These are phyloP conservation scores for Urocitellus parryii DNA, from an alignment of 2,113 vertebrate genomes.

Conservation along the genomic window DNA sequence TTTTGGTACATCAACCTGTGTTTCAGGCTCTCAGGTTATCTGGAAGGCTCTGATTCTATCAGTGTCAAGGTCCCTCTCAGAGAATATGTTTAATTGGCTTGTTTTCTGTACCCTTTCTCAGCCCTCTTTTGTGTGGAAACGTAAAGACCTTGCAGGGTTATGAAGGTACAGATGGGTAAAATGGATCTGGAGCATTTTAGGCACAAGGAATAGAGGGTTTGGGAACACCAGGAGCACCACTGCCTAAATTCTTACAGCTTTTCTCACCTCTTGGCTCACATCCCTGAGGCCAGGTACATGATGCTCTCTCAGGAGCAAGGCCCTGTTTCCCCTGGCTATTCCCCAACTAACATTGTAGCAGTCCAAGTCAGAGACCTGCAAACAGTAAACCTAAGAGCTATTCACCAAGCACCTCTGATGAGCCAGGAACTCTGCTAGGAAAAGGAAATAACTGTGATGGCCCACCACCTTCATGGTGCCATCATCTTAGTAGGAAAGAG, in stretches of 20 bases:
- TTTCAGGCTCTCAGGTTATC: neutral
- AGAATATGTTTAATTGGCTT: neutral
- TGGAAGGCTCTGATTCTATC: neutral
- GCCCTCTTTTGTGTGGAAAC: neutral
- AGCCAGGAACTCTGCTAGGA: neutral
- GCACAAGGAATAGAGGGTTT: neutral
- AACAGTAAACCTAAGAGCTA: neutral
- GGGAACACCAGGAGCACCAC: neutral
- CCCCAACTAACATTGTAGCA: neutral
- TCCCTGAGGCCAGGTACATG: neutral
- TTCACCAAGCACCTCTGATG: neutral
- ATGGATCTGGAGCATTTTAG: neutral
- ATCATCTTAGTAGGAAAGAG: fast-evolving
- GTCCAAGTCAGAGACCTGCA: neutral
- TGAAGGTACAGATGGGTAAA: neutral
- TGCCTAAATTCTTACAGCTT: neutral
- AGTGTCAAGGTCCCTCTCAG: neutral
- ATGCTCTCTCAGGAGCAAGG: neutral
- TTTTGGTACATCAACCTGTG: neutral
- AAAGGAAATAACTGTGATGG: neutral
- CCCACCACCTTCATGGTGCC: neutral
- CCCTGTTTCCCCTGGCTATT: neutral
- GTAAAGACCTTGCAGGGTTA: neutral
- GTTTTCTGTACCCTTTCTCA: neutral
- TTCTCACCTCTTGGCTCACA: neutral